phyloP scores from a whole-genome alignment of 2,888 invertebrate species.

The Carcina quercana region DNA sequence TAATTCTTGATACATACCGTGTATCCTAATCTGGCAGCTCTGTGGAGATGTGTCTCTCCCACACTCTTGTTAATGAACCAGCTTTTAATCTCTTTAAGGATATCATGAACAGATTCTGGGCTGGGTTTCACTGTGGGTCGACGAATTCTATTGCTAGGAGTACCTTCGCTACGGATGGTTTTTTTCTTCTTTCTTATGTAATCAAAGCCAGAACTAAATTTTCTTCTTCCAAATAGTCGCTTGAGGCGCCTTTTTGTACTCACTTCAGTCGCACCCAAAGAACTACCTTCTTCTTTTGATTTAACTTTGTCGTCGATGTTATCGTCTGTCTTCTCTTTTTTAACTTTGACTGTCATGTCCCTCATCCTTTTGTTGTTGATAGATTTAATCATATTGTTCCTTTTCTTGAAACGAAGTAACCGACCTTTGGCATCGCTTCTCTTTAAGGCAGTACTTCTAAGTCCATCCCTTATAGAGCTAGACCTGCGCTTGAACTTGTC shows the following conservation, averaged over 20 bases:
- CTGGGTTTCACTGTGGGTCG: slow-evolving; percentile 68
- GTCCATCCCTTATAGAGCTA: slow-evolving; percentile 62
- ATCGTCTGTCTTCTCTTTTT: slow-evolving; percentile 34
- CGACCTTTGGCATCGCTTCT: slow-evolving; percentile 62
- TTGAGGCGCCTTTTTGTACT: slow-evolving; percentile 74
- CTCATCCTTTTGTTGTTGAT: slow-evolving; percentile 58
- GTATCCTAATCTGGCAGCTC: slow-evolving; percentile 92
- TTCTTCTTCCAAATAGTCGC: slow-evolving; percentile 79
- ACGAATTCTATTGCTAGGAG: slow-evolving; percentile 51
- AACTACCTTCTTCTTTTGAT: slow-evolving; percentile 47
- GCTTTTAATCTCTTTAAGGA: slow-evolving; percentile 88
- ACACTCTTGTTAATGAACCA: slow-evolving; percentile 96
- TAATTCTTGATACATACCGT: slow-evolving; percentile 75
- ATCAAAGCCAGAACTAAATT: slow-evolving; percentile 90
- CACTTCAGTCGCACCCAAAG: slow-evolving; percentile 40
- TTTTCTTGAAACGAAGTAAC: slow-evolving; percentile 59
- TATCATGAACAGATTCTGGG: slow-evolving; percentile 82
- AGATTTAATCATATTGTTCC: slow-evolving; percentile 62
- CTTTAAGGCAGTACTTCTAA: slow-evolving; percentile 62
- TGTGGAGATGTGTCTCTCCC: slow-evolving; percentile 93
- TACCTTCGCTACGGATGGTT: slow-evolving; percentile 73
- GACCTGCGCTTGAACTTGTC: slow-evolving; percentile 54
- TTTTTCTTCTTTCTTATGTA: slow-evolving; percentile 93
- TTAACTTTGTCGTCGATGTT: slow-evolving; percentile 56
- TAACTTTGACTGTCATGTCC: slow-evolving; percentile 44